phyloP scores from a whole-genome alignment of 2,113 vertebrate genomes.

The Zapornia atra region DNA sequence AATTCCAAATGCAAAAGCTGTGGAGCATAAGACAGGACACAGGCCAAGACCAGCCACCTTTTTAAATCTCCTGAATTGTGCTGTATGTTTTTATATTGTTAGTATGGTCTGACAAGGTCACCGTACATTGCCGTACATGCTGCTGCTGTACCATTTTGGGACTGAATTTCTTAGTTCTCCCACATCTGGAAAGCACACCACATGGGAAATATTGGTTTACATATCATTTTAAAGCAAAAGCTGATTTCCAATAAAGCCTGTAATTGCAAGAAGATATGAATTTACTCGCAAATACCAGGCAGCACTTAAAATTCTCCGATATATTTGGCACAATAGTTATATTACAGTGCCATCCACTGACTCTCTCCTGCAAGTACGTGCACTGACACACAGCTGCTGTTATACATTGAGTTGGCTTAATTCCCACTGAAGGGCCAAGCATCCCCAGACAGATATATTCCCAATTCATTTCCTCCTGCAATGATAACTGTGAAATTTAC shows the following conservation, averaged over 20 bases:
- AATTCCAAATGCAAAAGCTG: not conserved
- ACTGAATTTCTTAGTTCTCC: not conserved
- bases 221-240: slow-evolving; percentile 71
- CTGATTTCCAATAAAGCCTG: slow-evolving; percentile 67
- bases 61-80: not conserved
- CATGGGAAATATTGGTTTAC: slow-evolving; percentile 68
- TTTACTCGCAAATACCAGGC: slow-evolving; percentile 27
- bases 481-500: slow-evolving; percentile 88
- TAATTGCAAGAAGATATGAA: slow-evolving; percentile 54
- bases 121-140: not conserved
- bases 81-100: not conserved
- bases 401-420: slow-evolving; percentile 56
- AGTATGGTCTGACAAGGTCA: slow-evolving; percentile 5
- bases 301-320: not conserved
- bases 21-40: not conserved
- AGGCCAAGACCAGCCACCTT: not conserved
- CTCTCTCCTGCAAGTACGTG: slow-evolving; percentile 67
- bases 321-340: slow-evolving; percentile 62
- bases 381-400: not conserved
- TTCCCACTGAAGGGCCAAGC: slow-evolving; percentile 75
- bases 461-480: slow-evolving; percentile 72
- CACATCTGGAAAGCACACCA: not conserved
- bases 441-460: slow-evolving; percentile 75
- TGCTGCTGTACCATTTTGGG: not conserved
- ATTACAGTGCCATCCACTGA: slow-evolving; percentile 91